A percentile compares a stretch with the other conserved stretches of the same genome.
Conservation (phyloP, 2,888 invertebrate species). For the Anthophora plumipes region DNA sequence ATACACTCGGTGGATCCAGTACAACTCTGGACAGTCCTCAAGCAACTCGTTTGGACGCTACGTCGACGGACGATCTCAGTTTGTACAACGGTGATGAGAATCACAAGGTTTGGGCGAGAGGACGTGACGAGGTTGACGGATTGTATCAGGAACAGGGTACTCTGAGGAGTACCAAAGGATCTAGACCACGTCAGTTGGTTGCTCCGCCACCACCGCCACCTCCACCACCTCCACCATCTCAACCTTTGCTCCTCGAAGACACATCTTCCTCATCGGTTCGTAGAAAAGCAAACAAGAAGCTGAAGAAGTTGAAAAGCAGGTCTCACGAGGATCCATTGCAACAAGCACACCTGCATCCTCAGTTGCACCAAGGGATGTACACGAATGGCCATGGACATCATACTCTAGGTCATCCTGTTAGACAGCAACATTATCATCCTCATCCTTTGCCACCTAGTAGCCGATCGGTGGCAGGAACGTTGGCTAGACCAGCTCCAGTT, state of each 20-base stretch:
- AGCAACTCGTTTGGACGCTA: constrained; percentile 83
- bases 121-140: constrained; percentile 90
- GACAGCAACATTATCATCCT: constrained; percentile 79
- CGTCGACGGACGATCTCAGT: constrained; percentile 90
- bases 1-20: constrained; percentile 84
- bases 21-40: constrained; percentile 83
- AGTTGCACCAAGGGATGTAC: constrained; percentile 82
- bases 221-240: constrained; percentile 85
- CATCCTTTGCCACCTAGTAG: constrained; percentile 80
- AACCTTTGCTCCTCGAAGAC: constrained; percentile 80
- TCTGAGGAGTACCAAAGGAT: constrained; percentile 85
- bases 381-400: constrained; percentile 83
- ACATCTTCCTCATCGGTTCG: constrained; percentile 78
- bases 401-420: constrained; percentile 81
- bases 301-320: constrained; percentile 80
- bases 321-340: constrained; percentile 78
- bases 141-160: constrained; percentile 87
- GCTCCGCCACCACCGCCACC: constrained; percentile 93
- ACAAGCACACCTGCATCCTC: constrained; percentile 81
- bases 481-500: constrained; percentile 82
- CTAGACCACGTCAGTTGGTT: constrained; percentile 93
- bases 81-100: constrained; percentile 96
- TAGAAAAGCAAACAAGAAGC: constrained; percentile 79
- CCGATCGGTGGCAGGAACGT: constrained; percentile 80
- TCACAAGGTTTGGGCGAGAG: constrained; percentile 96